Conservation (phyloP, 2,888 invertebrate genomes). For the Ctenicera cuprea region DNA sequence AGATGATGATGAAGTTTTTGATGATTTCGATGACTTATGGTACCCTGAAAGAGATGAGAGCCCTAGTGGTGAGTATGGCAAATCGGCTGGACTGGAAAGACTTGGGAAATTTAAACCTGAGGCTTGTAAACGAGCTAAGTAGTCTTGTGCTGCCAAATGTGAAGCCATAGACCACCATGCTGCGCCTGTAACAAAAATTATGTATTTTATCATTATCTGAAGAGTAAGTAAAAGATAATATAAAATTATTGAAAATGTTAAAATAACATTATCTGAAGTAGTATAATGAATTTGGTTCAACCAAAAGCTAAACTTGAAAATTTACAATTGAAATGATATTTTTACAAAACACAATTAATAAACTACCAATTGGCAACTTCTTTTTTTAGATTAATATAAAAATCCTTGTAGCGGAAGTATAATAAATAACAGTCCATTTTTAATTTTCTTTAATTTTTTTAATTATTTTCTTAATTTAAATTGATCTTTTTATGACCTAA, state of each 20-base stretch:
- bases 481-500: too few relatives aligned
- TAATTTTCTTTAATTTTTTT: too few relatives aligned
- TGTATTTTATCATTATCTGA: neutral
- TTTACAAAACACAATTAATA: too few relatives aligned
- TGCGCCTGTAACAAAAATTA: constrained; percentile 76
- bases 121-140: constrained; percentile 88
- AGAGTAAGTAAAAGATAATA: constrained; percentile 2
- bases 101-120: constrained; percentile 85
- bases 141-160: constrained; percentile 91
- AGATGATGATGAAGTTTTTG: constrained; percentile 58
- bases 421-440: too few relatives aligned
- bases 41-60: constrained; percentile 72
- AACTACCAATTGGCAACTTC: too few relatives aligned
- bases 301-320: too few relatives aligned
- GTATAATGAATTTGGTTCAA: too few relatives aligned
- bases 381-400: too few relatives aligned
- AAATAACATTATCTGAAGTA: too few relatives aligned
- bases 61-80: constrained; percentile 77
- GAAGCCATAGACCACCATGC: constrained; percentile 96
- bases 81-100: constrained; percentile 76
- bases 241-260: neutral
- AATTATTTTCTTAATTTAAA: too few relatives aligned
- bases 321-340: too few relatives aligned
- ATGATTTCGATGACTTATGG: constrained; percentile 63
- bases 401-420: too few relatives aligned